Percentiles rank a stretch among this genome's conserved stretches.
phyloP scores from a whole-genome alignment of 2,888 invertebrate genomes.

The Torymus aiolomorphi region DNA sequence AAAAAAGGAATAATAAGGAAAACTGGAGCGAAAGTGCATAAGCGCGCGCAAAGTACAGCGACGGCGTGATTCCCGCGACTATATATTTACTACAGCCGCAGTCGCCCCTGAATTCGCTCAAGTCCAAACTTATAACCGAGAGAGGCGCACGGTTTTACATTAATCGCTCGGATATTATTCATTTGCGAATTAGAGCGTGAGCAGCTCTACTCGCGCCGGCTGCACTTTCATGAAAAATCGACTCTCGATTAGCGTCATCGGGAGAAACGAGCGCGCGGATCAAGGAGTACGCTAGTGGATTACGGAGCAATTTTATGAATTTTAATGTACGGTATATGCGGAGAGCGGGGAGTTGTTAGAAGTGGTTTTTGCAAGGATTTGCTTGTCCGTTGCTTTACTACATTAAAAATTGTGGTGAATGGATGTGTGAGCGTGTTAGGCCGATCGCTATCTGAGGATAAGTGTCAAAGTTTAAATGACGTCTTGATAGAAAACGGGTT shows the following conservation, averaged over 20 bases:
- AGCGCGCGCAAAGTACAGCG: neutral
- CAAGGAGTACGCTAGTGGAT: conserved; percentile 9
- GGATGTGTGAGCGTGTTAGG: too few relatives aligned
- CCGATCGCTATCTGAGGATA: too few relatives aligned
- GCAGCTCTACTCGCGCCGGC: neutral
- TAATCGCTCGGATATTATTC: conserved; percentile 58
- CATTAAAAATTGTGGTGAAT: too few relatives aligned
- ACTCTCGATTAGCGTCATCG: conserved; percentile 47
- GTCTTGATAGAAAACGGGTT: too few relatives aligned
- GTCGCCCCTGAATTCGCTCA: conserved; percentile 32
- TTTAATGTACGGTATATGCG: conserved; percentile 13
- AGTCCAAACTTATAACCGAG: conserved; percentile 39
- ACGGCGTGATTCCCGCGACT: conserved; percentile 39
- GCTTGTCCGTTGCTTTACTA: too few relatives aligned
- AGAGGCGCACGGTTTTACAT: conserved; percentile 44
- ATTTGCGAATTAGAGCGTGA: conserved; percentile 49
- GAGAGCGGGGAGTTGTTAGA: too few relatives aligned
- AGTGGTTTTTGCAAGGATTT: too few relatives aligned
- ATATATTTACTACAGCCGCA: too few relatives aligned
- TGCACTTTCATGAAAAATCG: conserved; percentile 44
- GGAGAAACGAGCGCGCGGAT: neutral
- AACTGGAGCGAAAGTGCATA: neutral
- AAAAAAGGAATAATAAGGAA: conserved; percentile 2
- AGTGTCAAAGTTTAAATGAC: too few relatives aligned
- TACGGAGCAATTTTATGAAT: conserved; percentile 47